Evolutionary conservation across 1,140 invertebrate species (phyloP), one percentile per base, ranked within the genome.

Genomic region (Pteromalus puparum): DNA sequence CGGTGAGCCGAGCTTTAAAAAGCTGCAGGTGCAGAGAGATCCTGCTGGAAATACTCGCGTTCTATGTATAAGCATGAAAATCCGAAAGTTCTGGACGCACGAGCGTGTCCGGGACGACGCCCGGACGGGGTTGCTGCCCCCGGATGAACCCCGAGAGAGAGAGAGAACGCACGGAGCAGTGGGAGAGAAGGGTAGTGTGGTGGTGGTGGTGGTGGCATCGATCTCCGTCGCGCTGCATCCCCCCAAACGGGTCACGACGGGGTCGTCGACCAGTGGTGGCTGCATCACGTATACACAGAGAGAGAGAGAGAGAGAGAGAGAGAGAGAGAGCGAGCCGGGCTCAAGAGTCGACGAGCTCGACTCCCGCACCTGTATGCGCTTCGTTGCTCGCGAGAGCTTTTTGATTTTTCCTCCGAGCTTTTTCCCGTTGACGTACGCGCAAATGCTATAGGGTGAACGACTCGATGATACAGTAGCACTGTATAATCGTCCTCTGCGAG

Each of bases 41-140:
- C 4, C 48, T 53, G 13, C 48, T 53, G 18, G 48, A 18, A 53
- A 53, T 53, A 53, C 12, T 4, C 48, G 12, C 4, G 48, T 1
- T 48, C 46, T 48, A 18, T 61, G 1, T 48, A 18, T 42, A 42
- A 21, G 6, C 21, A 61, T 7, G 4, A n/a, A 61, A 61, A n/a
- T 61, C 21, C 28, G 83, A 72, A 77, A 46, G 65, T 26, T 46
- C 61, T 79, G 77, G 34, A 67, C 72, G 83, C 77, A 46, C 73
- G 65, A 78, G 87, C 87, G 77, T 84, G 84, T 84, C 13, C 87
- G 85, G 68, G 84, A 85, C 87, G 84, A 87, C 86, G 86, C 89
- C 89, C 89, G 89, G 91, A 91, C 90, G 90, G 90, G 91, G 91
- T 61, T 61, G 88, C 91, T 92, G 90, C 90, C 93, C 92, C 91